A percentile compares a stretch with the other conserved stretches of the same genome.
Evolutionary conservation across 92 coral and sea anemone species (phyloP).

Genomic region (Zoanthus gigantus): DNA sequence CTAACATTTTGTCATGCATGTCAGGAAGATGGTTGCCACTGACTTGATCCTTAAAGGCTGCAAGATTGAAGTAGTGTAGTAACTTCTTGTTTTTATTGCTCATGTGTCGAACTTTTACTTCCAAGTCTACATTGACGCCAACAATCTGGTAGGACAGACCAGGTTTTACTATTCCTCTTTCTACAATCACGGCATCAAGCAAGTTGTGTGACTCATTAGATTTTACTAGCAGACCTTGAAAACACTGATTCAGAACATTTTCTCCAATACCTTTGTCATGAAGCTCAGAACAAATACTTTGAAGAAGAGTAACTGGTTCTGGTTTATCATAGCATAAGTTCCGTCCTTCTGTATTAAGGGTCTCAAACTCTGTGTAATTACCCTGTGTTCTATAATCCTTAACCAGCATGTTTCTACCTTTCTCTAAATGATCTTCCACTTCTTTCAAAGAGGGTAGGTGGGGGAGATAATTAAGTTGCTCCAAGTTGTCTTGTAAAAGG

Average conservation of each 20-base stretch:
- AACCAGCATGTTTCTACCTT: too few species aligned
- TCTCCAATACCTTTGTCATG: neutral
- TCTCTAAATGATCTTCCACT: too few species aligned
- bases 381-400: too few species aligned
- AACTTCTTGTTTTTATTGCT: constrained; percentile 58
- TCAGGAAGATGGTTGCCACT: constrained; percentile 54
- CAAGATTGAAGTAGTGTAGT: constrained; percentile 58
- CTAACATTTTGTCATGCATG: constrained; percentile 30
- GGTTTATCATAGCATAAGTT: constrained; percentile 3
- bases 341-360: constrained; percentile 10
- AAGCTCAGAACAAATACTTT: neutral
- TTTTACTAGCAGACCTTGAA: neutral
- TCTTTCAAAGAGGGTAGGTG: too few species aligned
- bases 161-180: neutral
- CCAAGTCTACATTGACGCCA: constrained; percentile 67
- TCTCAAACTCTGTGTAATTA: neutral
- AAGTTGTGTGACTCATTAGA: neutral
- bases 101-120: constrained; percentile 67
- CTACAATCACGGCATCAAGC: neutral
- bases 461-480: too few species aligned
- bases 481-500: too few species aligned
- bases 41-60: constrained; percentile 63
- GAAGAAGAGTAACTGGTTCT: neutral
- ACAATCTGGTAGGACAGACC: constrained; percentile 41
- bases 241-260: neutral